Evolutionary conservation across 2,888 invertebrate genomes (phyloP).

Genomic region (Penaeus monodon): DNA sequence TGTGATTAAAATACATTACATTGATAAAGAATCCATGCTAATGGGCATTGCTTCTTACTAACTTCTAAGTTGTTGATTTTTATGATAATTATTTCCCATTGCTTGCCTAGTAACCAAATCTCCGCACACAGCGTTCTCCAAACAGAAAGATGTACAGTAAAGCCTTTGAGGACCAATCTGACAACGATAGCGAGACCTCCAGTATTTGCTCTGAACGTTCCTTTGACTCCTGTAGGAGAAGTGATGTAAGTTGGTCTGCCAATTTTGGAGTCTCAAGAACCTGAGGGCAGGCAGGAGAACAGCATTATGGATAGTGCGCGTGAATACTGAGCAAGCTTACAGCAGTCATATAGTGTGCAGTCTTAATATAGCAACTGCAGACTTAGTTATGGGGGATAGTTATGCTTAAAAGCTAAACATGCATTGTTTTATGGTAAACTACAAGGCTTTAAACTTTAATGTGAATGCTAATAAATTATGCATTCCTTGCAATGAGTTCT

Average conservation of each 20-base stretch:
- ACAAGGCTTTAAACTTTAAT: neutral
- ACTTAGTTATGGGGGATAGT: slow-evolving; percentile 5
- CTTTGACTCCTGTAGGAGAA: slow-evolving; percentile 83
- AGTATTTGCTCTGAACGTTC: slow-evolving; percentile 94
- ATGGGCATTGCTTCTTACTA: neutral
- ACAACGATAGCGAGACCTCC: slow-evolving; percentile 90
- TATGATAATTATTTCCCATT: neutral
- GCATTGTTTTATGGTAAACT: too few species aligned
- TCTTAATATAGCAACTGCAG: too few species aligned
- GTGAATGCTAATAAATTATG: neutral
- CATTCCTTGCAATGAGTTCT: neutral
- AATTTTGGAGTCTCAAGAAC: neutral
- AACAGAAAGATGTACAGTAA: slow-evolving; percentile 60
- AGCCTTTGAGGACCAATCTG: slow-evolving; percentile 79
- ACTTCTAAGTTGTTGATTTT: neutral
- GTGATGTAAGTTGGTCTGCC: slow-evolving; percentile 78
- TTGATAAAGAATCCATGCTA: neutral
- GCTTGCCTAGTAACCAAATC: neutral
- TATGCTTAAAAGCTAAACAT: neutral
- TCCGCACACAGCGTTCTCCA: slow-evolving; percentile 60
- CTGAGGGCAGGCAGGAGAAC: too few species aligned
- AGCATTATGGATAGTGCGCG: too few species aligned
- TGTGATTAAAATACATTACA: too few species aligned
- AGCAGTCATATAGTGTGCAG: too few species aligned
- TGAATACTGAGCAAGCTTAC: too few species aligned